Conservation (phyloP, 2,888 invertebrate genomes). For the Agrotis segetum region DNA sequence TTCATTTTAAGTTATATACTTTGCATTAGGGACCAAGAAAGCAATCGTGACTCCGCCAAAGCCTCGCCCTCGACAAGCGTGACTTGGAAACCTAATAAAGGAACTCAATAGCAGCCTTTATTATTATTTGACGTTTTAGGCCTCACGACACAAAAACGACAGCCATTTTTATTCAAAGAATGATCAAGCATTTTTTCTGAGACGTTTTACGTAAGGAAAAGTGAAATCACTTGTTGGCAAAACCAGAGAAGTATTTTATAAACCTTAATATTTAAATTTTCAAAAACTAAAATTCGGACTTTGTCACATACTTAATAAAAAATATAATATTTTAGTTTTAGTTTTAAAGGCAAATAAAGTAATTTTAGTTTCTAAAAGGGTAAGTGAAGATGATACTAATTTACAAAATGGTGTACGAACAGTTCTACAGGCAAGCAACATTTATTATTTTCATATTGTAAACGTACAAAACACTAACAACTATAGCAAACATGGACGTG, state of each 20-base stretch:
- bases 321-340: conserved; percentile 27
- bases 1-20: conserved; percentile 57
- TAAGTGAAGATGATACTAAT: conserved; percentile 32
- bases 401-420: conserved; percentile 37
- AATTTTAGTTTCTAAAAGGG: conserved; percentile 7
- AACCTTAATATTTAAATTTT: conserved; percentile 8
- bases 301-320: conserved; percentile 20
- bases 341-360: conserved; percentile 15
- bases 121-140: conserved; percentile 47
- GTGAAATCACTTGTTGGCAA: conserved; percentile 28
- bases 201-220: conserved; percentile 1
- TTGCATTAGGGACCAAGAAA: conserved; percentile 48
- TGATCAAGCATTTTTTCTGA: conserved; percentile 4
- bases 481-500: conserved; percentile 84
- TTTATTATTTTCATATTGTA: conserved; percentile 70
- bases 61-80: conserved; percentile 43
- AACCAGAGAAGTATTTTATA: conserved; percentile 9
- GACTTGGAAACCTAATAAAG: conserved; percentile 55
- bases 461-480: conserved; percentile 84
- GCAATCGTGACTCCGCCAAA: conserved; percentile 41
- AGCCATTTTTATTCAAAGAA: conserved; percentile 32
- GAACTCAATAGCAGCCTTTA: conserved; percentile 41
- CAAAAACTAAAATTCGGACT: conserved; percentile 43
- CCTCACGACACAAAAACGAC: conserved; percentile 21
- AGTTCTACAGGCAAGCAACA: conserved; percentile 73